Evolutionary conservation across 2,113 vertebrate genomes (phyloP).

Genomic region (Protobothrops flavoviridis): DNA sequence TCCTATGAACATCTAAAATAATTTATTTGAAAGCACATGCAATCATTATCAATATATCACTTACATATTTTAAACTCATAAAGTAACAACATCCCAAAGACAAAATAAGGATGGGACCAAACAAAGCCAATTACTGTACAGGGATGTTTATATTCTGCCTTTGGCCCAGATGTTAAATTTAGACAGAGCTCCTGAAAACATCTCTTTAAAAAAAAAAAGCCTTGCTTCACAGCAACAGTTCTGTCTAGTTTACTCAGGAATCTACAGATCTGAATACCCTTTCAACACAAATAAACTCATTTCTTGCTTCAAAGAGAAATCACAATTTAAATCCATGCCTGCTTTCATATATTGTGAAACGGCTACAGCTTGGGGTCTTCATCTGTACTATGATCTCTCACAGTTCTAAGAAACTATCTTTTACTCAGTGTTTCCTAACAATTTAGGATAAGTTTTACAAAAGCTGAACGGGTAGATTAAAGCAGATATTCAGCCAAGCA

Average conservation of each 20-base stretch:
- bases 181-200: neutral
- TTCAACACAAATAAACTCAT: neutral
- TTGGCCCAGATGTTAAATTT: neutral
- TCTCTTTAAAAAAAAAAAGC: neutral
- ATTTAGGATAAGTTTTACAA: neutral
- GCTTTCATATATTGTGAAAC: neutral
- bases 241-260: neutral
- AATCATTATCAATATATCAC: neutral
- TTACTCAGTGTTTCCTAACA: neutral
- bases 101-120: neutral
- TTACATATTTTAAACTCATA: neutral
- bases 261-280: neutral
- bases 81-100: neutral
- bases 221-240: neutral
- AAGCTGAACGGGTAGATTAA: neutral
- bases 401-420: neutral
- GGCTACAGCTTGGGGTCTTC: neutral
- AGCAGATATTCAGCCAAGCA: neutral
- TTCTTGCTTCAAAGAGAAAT: neutral
- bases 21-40: neutral
- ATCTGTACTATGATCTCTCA: neutral
- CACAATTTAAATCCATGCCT: neutral
- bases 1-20: neutral
- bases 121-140: accelerated
- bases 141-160: neutral